Evolutionary conservation across 2,888 invertebrate genomes (phyloP), one percentile per base, ranked within the genome.

Genomic region (Chironomus tentans): DNA sequence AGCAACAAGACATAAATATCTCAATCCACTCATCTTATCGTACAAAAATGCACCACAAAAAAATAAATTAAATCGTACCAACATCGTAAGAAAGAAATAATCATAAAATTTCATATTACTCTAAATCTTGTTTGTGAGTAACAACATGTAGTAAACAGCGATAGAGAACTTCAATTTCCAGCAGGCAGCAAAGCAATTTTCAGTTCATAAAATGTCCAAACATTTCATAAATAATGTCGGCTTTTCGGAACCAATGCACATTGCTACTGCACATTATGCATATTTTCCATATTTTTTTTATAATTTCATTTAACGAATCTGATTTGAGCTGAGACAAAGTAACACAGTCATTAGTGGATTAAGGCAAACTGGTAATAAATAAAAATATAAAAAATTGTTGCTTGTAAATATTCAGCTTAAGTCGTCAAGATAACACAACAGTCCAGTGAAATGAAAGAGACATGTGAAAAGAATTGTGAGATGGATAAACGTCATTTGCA

Each of bases 211-310:
- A 70, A 70, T 38, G 62, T 72, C 72, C 62, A 72, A 72, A 72
- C 72, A 72, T 72, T 72, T 72, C 72, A 72, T 72, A 72, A 72
- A 72, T 61, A 72, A 72, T 28, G 18, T 18, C 72, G 21, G 28
- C 18, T 65, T 22, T 50, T 13, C 12, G 22, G 24, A 21, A 2
- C 65, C 6, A 65, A 56, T 56, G n/a, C 5, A 13, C 24, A 65
- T 21, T 24, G 21, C 65, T 65, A 65, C 12, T 65, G 65, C 4
- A 13, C 65, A 65, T 7, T 56, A 56, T 65, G 22, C 22, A 13
- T 21, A 24, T 24, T 15, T 50, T 50, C 1, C n/a, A 15, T 3
- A 50, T 50, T 50, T 4, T 50, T 15, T 50, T 50, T 4, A 28
- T 38, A 56, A 56, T 56, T 56, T 15, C 56, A 65, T 38, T 38